Evolutionary conservation across 2,797 vertebrate species (phyloP), one percentile per base, ranked within the genome.

Genomic region (Helicolenus hilgendorfi): DNA sequence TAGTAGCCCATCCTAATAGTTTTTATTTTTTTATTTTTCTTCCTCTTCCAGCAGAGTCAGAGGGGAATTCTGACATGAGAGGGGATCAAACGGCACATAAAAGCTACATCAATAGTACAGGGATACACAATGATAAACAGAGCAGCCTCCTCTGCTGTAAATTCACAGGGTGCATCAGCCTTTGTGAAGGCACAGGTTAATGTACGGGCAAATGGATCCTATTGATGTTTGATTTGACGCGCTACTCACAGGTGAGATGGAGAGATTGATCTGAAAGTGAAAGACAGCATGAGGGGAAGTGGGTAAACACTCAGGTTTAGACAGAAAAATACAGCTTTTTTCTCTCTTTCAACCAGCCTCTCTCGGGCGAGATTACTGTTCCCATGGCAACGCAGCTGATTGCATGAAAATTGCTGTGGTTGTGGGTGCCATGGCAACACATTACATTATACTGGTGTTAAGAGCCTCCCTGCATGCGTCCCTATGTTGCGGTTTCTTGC

Each of bases 311-410:
- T 93, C 79, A 64, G 91, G 67, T 88, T 91, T 83, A 83, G 74
- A 91, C 72, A 36, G 62, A 92, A 80, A 88, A 85, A 92, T 65
- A 79, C 72, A 76, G 53, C 74, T 77, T 84, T 86, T 49, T 55
- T 85, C 81, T 85, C 79, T 65, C 72, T 88, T 84, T 91, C 83
- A 89, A 73, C 83, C 86, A 89, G 89, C 85, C 91, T 90, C 93
- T 95, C 92, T 87, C 53, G 85, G 89, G 95, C 94, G 96, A 98
- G 96, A 97, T 96, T 96, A 97, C 95, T 96, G 97, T 98, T 97
- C 96, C 97, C 96, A 98, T 98, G 93, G 96, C 95, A 98, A 98
- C 97, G 18, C 93, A 94, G 94, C 94, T 96, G 97, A 98, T 97
- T 97, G 97, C 96, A 96, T 94, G 94, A 96, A 97, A 96, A 96